Evolutionary conservation across 2,888 invertebrate genomes (phyloP).

Genomic region (Saturnia japonica): DNA sequence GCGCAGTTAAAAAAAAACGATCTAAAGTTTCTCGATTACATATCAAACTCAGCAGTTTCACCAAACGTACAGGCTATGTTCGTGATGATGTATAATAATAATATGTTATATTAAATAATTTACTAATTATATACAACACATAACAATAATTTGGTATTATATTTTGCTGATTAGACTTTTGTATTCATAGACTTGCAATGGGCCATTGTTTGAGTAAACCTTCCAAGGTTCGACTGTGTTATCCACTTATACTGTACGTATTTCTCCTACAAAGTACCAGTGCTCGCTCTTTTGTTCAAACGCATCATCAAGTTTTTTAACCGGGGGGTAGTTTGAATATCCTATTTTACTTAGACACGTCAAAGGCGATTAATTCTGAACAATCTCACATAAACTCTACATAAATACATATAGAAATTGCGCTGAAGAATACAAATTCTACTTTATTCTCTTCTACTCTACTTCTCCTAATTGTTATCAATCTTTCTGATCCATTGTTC

Average conservation of each 20-base stretch:
- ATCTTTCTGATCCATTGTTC: too few species aligned
- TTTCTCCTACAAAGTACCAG: neutral
- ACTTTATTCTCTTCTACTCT: too few species aligned
- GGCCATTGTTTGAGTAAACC: neutral
- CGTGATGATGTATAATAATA: too few species aligned
- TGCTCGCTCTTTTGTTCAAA: neutral
- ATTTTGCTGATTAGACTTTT: too few species aligned
- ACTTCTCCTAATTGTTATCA: too few species aligned
- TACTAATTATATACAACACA: neutral
- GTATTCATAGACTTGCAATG: neutral
- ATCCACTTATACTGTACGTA: neutral
- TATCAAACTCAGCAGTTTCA: neutral
- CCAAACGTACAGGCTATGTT: neutral
- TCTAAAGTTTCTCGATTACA: neutral
- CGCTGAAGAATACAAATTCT: too few species aligned
- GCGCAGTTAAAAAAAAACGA: neutral
- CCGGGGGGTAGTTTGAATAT: too few species aligned
- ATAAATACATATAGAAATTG: too few species aligned
- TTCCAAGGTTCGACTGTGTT: neutral
- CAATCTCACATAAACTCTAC: neutral
- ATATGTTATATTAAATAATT: too few species aligned
- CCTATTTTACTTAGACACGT: neutral
- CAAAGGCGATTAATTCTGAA: too few species aligned
- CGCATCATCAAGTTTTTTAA: too few species aligned
- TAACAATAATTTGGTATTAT: neutral